Evolutionary conservation across 2,888 invertebrate genomes (phyloP).

Genomic region (Agelastica alni): DNA sequence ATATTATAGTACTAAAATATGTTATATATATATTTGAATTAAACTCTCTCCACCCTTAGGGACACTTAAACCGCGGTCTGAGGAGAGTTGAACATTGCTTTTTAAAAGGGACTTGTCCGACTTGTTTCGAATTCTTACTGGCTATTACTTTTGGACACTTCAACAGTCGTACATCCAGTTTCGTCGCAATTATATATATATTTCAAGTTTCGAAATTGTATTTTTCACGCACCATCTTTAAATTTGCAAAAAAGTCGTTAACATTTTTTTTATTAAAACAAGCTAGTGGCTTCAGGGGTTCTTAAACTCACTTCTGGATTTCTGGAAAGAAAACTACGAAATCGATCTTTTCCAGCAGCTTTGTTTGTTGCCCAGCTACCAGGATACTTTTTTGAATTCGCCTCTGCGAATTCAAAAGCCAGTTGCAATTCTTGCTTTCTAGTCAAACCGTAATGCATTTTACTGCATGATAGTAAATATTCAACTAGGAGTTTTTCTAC

Average conservation of each 20-base stretch:
- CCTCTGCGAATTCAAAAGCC: background rate
- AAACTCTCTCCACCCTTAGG: too few relatives aligned
- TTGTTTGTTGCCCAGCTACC: too few relatives aligned
- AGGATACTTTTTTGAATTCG: too few relatives aligned
- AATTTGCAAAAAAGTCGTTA: background rate
- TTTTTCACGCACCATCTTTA: background rate
- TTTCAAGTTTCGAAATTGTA: background rate
- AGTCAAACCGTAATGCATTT: background rate
- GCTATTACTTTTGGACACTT: background rate
- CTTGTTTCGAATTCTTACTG: too few relatives aligned
- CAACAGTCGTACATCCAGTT: too few relatives aligned
- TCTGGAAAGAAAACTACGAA: background rate
- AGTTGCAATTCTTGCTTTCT: background rate
- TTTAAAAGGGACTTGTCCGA: too few relatives aligned
- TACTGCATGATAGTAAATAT: background rate
- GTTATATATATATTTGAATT: too few relatives aligned
- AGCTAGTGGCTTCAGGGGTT: background rate
- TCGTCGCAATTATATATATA: background rate
- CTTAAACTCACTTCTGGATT: too few relatives aligned
- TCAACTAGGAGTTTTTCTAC: background rate
- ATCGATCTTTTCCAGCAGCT: too few relatives aligned
- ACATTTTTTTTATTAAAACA: background rate
- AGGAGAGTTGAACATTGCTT: too few relatives aligned
- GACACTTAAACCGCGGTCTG: too few relatives aligned
- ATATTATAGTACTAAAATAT: too few relatives aligned